phyloP scores from a whole-genome alignment of 1,140 invertebrate species.

The Drosophila obscura region DNA sequence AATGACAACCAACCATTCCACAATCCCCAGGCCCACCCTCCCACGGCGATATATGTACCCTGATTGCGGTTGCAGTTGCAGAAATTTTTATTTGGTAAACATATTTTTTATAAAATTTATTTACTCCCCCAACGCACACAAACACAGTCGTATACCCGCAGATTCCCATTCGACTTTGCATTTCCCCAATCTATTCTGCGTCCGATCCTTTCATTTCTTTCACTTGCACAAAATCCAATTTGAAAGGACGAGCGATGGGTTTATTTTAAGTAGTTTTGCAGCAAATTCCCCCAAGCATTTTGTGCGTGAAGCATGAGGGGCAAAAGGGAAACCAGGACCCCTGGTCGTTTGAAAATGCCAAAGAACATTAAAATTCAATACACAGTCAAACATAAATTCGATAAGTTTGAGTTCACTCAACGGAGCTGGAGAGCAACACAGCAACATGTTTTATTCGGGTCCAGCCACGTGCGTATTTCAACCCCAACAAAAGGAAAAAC shows the following conservation, averaged over 20 bases:
- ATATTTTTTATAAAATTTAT: conserved; percentile 73
- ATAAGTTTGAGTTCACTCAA: conserved; percentile 69
- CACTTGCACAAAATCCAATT: conserved; percentile 65
- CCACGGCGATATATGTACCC: background rate
- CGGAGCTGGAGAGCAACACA: conserved; percentile 66
- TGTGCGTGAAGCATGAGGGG: conserved; percentile 30
- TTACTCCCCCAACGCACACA: conserved; percentile 43
- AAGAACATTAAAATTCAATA: conserved; percentile 75
- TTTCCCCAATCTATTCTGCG: conserved; percentile 3
- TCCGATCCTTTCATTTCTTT: conserved; percentile 14
- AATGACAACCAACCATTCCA: conserved; percentile 56
- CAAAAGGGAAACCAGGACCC: background rate
- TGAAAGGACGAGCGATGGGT: conserved; percentile 58
- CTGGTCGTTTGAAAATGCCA: conserved; percentile 40
- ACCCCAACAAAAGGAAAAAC: conserved; percentile 15
- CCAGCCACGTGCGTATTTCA: conserved; percentile 59
- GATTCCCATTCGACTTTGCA: conserved; percentile 37
- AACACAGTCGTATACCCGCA: conserved; percentile 6
- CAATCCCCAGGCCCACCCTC: background rate
- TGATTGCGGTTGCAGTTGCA: conserved; percentile 73
- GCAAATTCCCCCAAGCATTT: conserved; percentile 63
- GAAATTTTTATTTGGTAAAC: conserved; percentile 63
- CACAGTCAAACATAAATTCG: conserved; percentile 78
- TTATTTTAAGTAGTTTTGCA: conserved; percentile 78
- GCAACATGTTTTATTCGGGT: conserved; percentile 76